Percentiles rank a stretch among this genome's conserved stretches.
Conservation (phyloP, 2,113 vertebrate genomes). For the Rhea pennata region DNA sequence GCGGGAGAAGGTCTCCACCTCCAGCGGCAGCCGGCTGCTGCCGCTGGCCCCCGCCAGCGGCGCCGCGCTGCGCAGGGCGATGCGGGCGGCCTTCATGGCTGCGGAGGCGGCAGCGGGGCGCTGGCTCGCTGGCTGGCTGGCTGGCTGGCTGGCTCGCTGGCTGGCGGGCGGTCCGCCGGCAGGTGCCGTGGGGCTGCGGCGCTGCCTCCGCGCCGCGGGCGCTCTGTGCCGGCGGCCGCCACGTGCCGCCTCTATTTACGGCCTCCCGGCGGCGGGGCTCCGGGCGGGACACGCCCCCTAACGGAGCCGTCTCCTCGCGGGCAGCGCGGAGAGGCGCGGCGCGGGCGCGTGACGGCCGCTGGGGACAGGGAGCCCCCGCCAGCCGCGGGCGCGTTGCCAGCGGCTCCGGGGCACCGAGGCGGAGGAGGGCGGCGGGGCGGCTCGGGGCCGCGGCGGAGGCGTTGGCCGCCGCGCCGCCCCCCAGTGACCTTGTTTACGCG, state of each 20-base stretch:
- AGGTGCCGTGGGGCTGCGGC: rapidly evolving
- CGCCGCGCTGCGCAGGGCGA: slow-evolving; percentile 82
- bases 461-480: not conserved
- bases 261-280: not conserved
- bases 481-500: not conserved
- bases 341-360: not conserved
- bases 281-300: not conserved
- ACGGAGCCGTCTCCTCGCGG: not conserved
- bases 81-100: slow-evolving; percentile 89
- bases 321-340: too few relatives aligned
- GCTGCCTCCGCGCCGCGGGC: not conserved
- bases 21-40: slow-evolving; percentile 75
- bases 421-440: too few relatives aligned
- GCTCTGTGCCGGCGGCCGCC: not conserved
- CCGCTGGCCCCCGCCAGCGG: slow-evolving; percentile 58
- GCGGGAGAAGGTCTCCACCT: slow-evolving; percentile 85
- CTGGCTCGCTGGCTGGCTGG: too few relatives aligned
- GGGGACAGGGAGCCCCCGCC: not conserved
- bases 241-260: slow-evolving; percentile 49
- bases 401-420: not conserved
- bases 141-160: too few relatives aligned
- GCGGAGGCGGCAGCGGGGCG: too few relatives aligned
- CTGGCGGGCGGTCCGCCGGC: too few relatives aligned
- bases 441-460: not conserved
- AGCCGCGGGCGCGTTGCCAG: not conserved